Base-by-base conservation (phyloP, 2,888 invertebrate genomes). In the Gandaritis pyraliata region DNA sequence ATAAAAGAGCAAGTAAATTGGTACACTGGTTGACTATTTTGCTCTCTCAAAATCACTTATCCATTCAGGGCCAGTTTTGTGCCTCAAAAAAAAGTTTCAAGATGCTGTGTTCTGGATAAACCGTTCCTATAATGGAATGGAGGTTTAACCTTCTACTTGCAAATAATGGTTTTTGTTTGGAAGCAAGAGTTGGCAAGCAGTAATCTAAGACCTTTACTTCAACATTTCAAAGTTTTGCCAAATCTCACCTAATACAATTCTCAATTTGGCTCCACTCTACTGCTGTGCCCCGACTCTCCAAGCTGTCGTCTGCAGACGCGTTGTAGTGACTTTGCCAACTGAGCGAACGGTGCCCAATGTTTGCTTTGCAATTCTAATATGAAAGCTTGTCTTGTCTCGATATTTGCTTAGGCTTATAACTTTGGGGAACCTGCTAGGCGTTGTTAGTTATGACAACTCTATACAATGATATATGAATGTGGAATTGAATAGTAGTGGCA, bases 291-390 rank as follows among this genome's bases (percentile, higher is more conserved):
- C 11, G 43, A 45, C 49, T 38, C 59, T 56, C 33, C 52, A 51
- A 56, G 52, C 59, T 56, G 59, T 56, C 62, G 58, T 41, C 29
- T 18, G 46, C 62, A 54, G 62, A 30, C 55, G 46, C 39, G 45
- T 58, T 54, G 54, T 62, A 49, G 54, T 45, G 46, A 61, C 33
- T 54, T 55, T 48, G 43, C 58, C 43, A 63, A 63, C 51, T 45
- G 23, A 55, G 55, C 53, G 48, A 51, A 47, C 39, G 16, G 46
- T 43, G 46, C 49, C 51, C 49, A 36, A 55, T 55, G 52, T 64
- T 64, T 64, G 59, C 56, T 59, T 52, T 49, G 64, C 52, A 55
- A 59, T 64, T 64, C 51, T 59, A 64, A 59, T 63, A 58, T 56
- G 54, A 55, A 59, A 56, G 41, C 48, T 46, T 58, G 56, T 59